Evolutionary conservation across 1,140 invertebrate species (phyloP).

Genomic region (Episyrphus balteatus): DNA sequence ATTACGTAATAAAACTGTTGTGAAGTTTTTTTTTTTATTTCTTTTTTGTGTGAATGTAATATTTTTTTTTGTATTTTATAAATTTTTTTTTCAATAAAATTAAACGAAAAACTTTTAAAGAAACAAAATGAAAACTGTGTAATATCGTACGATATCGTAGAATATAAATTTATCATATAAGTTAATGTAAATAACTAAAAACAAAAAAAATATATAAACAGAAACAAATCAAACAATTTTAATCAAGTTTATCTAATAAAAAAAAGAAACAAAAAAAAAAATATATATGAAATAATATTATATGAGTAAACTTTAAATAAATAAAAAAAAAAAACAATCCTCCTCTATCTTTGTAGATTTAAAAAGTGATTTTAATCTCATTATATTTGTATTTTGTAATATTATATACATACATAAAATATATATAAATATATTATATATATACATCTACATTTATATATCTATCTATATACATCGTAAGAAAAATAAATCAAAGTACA

Average conservation of each 20-base stretch:
- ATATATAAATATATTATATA: conserved; percentile 19
- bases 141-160: not conserved
- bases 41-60: conserved; percentile 22
- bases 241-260: conserved; percentile 14
- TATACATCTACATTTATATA: conserved; percentile 7
- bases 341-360: conserved; percentile 6
- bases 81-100: conserved; percentile 10
- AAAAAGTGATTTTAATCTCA: conserved; percentile 29
- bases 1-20: not conserved
- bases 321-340: conserved; percentile 13
- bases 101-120: not conserved
- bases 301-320: conserved; percentile 18
- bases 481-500: conserved; percentile 3
- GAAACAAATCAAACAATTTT: conserved; percentile 30
- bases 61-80: conserved; percentile 14
- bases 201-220: conserved; percentile 8
- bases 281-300: conserved; percentile 12
- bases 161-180: conserved; percentile 5
- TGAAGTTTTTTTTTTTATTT: not conserved
- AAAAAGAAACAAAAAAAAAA: conserved; percentile 11
- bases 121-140: not conserved
- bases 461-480: not conserved
- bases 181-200: conserved; percentile 20
- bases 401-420: conserved; percentile 11
- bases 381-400: conserved; percentile 10